Evolutionary conservation across 2,888 invertebrate species (phyloP).

Genomic region (Phengaris alcon): DNA sequence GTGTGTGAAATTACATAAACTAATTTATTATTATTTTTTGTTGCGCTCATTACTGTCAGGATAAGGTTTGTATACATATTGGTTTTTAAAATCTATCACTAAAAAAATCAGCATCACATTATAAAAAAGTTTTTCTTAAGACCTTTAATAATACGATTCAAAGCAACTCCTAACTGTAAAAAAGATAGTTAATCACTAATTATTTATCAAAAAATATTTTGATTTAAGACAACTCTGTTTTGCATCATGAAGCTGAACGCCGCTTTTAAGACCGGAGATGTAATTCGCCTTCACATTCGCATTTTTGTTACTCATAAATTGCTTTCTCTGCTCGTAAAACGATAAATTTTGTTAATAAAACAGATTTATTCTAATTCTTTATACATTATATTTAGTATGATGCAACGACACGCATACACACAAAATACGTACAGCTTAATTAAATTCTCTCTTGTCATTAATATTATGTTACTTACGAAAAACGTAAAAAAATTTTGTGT

Average conservation of each 20-base stretch:
- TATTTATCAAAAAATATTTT: not conserved
- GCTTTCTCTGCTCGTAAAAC: conserved; percentile 30
- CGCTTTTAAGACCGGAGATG: conserved; percentile 9
- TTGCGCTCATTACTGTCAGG: not conserved
- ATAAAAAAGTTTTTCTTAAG: too few relatives aligned
- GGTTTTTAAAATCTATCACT: not conserved
- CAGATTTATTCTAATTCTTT: conserved; percentile 31
- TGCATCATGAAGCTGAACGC: not conserved
- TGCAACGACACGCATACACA: not conserved
- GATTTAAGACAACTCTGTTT: conserved; percentile 27
- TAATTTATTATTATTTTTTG: not conserved
- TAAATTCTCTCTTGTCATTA: not conserved
- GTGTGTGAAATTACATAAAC: not conserved
- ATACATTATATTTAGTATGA: not conserved
- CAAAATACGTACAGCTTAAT: not conserved
- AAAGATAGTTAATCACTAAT: too few relatives aligned
- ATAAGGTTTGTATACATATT: not conserved
- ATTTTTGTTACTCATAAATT: conserved; percentile 32
- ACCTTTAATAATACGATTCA: too few relatives aligned
- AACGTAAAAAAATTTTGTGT: not conserved
- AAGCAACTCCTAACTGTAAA: too few relatives aligned
- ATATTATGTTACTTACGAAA: not conserved
- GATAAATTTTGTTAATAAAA: conserved; percentile 32
- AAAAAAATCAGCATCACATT: not conserved
- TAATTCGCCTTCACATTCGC: not conserved